Percentiles rank a stretch among this genome's conserved stretches.
Evolutionary conservation across 2,888 invertebrate genomes (phyloP).

Genomic region (Villa cingulata): DNA sequence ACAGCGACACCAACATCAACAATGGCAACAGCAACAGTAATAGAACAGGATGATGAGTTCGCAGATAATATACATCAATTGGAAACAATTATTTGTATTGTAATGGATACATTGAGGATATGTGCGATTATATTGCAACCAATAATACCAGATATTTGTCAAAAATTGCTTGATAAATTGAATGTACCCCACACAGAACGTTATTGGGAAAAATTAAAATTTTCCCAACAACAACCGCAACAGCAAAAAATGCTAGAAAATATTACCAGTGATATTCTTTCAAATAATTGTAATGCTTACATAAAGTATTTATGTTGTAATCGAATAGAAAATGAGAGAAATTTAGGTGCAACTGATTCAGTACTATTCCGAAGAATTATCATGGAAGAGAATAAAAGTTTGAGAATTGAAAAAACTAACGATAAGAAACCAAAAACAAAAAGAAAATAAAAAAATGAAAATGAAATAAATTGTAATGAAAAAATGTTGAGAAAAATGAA

Average conservation of each 20-base stretch:
- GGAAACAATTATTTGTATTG: slow-evolving; percentile 62
- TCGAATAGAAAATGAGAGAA: slow-evolving; percentile 2
- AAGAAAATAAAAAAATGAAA: too few species aligned
- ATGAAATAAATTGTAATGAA: too few species aligned
- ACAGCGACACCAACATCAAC: too few species aligned
- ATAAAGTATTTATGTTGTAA: too few species aligned
- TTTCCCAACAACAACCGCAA: not conserved
- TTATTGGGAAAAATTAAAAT: slow-evolving; percentile 32
- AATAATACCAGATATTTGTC: slow-evolving; percentile 61
- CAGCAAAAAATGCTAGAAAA: too few species aligned
- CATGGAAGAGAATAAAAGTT: slow-evolving; percentile 1
- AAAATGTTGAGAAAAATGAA: too few species aligned
- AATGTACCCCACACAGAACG: slow-evolving; percentile 37
- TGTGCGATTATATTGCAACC: slow-evolving; percentile 72
- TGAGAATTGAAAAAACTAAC: too few species aligned
- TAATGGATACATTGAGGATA: slow-evolving; percentile 73
- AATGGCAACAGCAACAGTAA: not conserved
- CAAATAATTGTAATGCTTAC: too few species aligned
- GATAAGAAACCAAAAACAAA: too few species aligned
- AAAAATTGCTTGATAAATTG: slow-evolving; percentile 56
- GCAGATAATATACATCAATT: slow-evolving; percentile 43
- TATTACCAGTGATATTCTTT: too few species aligned
- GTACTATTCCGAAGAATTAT: slow-evolving; percentile 29
- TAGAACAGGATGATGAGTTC: slow-evolving; percentile 21
- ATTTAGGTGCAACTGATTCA: slow-evolving; percentile 18